Base-by-base conservation (phyloP, 2,797 vertebrate genomes). In the Rhinoraja longicauda region DNA sequence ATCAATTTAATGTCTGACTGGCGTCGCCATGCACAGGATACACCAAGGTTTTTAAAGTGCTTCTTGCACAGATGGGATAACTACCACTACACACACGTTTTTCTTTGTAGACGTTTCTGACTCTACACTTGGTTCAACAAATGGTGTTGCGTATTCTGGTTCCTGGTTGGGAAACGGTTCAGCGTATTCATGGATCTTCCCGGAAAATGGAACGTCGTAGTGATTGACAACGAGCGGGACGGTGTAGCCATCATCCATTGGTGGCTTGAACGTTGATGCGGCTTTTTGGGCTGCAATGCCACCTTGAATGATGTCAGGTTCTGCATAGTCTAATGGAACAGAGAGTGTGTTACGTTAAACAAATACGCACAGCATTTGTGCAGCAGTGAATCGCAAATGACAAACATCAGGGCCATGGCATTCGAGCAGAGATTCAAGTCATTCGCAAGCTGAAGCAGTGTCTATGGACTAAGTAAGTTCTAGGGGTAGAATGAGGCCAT, bases 111-210 rank as follows among this genome's bases (percentile, higher is more conserved):
- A 2, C 7, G 15, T 36, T 75, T 92, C 57, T 0, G 76, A 77
- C 75, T 97, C 96, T 0, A 93, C 78, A 0, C 93, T 93, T 93
- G 94, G 96, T 59, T 98, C 98, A 0, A 94, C 57, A 94, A 98
- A 98, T 0, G 98, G 98, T 0, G 96, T 98, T 93, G 98, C 98
- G 0, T 98, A 98, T 93, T 98, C 97, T 0, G 97, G 97, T 94
- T 98, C 97, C 0, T 96, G 96, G 90, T 75, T 53, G 0, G 96
- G 97, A 93, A 98, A 96, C 0, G 97, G 98, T 94, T 98, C 96
- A 0, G 97, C 96, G 0, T 98, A 98, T 93, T 98, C 97, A 0
- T 97, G 97, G 75, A 96, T 93, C 93, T 94, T 95, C 9, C 96
- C 96, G 0, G 24, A 53, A 53, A 92, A 92, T 53, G 97, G 97